Conservation (phyloP, 1,140 invertebrate genomes). For the Heliconius hermathena region DNA sequence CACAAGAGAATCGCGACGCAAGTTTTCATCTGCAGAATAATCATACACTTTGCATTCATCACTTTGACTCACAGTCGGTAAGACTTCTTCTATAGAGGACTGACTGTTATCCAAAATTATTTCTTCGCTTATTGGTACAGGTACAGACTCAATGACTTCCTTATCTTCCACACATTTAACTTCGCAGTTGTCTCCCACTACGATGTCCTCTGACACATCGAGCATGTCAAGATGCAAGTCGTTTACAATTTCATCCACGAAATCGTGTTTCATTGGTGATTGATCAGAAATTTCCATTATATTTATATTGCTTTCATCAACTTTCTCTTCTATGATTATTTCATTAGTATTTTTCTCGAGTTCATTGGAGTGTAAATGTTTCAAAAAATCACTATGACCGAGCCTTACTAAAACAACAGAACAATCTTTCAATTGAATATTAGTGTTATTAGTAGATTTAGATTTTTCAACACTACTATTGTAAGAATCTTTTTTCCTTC, state of each 20-base stretch:
- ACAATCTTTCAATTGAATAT: slow-evolving; percentile 57
- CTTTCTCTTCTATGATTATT: background rate
- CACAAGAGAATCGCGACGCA: slow-evolving; percentile 57
- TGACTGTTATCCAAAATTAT: slow-evolving; percentile 74
- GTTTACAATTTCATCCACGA: slow-evolving; percentile 53
- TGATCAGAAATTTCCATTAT: background rate
- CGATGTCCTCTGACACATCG: slow-evolving; percentile 76
- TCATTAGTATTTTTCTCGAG: background rate
- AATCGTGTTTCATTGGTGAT: background rate
- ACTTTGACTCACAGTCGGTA: slow-evolving; percentile 37
- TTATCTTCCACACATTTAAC: slow-evolving; percentile 55
- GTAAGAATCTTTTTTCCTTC: slow-evolving; percentile 46
- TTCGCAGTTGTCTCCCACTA: slow-evolving; percentile 67
- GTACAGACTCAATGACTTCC: slow-evolving; percentile 43
- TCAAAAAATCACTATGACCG: slow-evolving; percentile 47
- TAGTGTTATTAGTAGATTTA: slow-evolving; percentile 19
- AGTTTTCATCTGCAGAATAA: slow-evolving; percentile 68
- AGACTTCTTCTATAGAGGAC: slow-evolving; percentile 57
- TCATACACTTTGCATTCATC: slow-evolving; percentile 71
- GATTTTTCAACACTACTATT: slow-evolving; percentile 25
- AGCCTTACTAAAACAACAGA: slow-evolving; percentile 57
- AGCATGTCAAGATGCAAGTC: slow-evolving; percentile 73
- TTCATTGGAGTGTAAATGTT: background rate
- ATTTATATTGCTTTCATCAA: background rate
- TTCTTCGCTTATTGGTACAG: slow-evolving; percentile 61